Evolutionary conservation across 2,888 invertebrate genomes (phyloP).

Genomic region (Elmis aenea): DNA sequence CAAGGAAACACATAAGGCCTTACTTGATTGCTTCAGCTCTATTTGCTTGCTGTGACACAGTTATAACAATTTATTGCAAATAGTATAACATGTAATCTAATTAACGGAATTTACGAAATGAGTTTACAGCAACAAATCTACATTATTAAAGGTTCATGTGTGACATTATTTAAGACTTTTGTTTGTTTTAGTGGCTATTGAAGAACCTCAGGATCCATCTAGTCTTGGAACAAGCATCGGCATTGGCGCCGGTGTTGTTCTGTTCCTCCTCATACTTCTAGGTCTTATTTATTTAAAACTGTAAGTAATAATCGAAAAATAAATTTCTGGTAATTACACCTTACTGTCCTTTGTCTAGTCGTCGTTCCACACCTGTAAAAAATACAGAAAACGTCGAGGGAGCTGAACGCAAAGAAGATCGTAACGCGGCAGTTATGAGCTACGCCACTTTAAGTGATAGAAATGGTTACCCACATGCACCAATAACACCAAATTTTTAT

Average conservation of each 20-base stretch:
- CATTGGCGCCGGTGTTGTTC: slow-evolving; percentile 75
- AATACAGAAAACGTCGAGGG: slow-evolving; percentile 85
- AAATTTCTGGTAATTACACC: too few relatives aligned
- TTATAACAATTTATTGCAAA: too few relatives aligned
- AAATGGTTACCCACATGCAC: slow-evolving; percentile 44
- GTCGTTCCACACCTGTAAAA: slow-evolving; percentile 80
- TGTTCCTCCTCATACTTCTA: slow-evolving; percentile 71
- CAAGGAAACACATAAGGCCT: too few relatives aligned
- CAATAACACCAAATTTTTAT: slow-evolving; percentile 50
- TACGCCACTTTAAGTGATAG: slow-evolving; percentile 77
- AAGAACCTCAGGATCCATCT: slow-evolving; percentile 68
- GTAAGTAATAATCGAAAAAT: slow-evolving; percentile 57
- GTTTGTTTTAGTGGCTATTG: slow-evolving; percentile 49
- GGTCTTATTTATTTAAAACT: slow-evolving; percentile 77
- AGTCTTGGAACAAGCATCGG: slow-evolving; percentile 76
- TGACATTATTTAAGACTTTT: too few relatives aligned
- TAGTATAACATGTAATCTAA: too few relatives aligned
- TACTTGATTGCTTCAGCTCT: too few relatives aligned
- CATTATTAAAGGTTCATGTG: too few relatives aligned
- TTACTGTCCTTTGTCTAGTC: slow-evolving; percentile 48
- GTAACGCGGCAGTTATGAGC: slow-evolving; percentile 84
- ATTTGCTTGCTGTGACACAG: too few relatives aligned
- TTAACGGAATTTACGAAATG: too few relatives aligned
- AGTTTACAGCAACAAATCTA: too few relatives aligned
- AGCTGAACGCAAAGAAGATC: slow-evolving; percentile 79